phyloP scores from a whole-genome alignment of 2,797 vertebrate species.

The Heliangelus exortis region DNA sequence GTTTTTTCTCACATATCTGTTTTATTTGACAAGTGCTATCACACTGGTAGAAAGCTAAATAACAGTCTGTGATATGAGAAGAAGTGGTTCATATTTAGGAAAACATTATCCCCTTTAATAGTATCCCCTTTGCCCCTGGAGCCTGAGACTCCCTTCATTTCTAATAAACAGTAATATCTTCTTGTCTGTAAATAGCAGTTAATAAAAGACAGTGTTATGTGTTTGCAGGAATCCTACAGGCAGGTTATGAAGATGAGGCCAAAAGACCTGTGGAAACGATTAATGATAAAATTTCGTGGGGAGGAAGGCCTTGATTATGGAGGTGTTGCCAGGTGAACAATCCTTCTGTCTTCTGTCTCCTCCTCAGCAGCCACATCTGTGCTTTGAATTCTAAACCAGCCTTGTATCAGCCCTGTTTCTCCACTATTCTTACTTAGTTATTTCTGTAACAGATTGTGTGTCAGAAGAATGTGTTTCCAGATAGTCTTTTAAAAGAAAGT shows the following conservation, averaged over 20 bases:
- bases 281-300: constrained; percentile 98
- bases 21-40: not conserved
- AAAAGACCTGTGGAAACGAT: constrained; percentile 96
- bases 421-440: not conserved
- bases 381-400: not conserved
- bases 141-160: not conserved
- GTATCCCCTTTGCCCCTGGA: accelerated
- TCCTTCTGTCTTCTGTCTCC: not conserved
- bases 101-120: not conserved
- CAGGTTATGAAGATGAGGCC: constrained; percentile 99
- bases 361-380: not conserved
- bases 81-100: not conserved
- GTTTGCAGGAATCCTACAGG: constrained; percentile 92
- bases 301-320: constrained; percentile 98
- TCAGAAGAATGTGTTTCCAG: not conserved
- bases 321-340: constrained; percentile 91
- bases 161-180: not conserved
- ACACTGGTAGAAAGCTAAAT: not conserved
- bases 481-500: not conserved
- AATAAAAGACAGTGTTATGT: not conserved
- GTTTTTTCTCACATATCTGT: not conserved
- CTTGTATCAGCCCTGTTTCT: not conserved
- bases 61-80: not conserved
- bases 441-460: not conserved
- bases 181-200: not conserved